Evolutionary conservation across 2,888 invertebrate species (phyloP), one percentile per base, ranked within the genome.

Genomic region (Syritta pipiens): DNA sequence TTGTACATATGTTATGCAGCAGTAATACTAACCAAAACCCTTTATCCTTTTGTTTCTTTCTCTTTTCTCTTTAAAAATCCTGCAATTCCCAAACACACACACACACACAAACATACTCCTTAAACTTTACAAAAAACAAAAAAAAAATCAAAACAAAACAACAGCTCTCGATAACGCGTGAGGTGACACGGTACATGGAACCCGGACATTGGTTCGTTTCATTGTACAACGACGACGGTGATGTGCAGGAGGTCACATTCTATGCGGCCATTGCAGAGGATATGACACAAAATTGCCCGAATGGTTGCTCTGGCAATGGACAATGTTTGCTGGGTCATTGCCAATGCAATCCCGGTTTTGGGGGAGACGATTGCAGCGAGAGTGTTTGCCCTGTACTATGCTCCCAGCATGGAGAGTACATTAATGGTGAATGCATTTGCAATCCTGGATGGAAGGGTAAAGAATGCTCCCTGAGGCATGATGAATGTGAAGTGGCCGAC

Each of bases 361-460:
- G 96, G 55, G 98, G 98, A 26, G 96, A 96, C 83, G 97, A 97
- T 88, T 99, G 99, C 89, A 96, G 96, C 87, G 96, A 97, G 89
- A 97, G 98, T 95, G 96, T 97, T 32, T 99, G 99, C 86, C 99
- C 99, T 51, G 96, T 98, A 2, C 90, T 99, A 57, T 99, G 99
- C 90, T 97, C 95, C 86, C 98, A 98, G 86, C 94, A 97, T 82
- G 99, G 99, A 28, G 96, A 97, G 87, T 99, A 98, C 89, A 95
- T 96, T 83, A 96, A 97, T 85, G 98, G 99, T 35, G 95, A 96
- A 88, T 99, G 99, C 87, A 95, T 96, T 85, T 99, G 99, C 89
- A 97, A 98, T 89, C 95, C 96, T 2, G 98, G 98, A 46, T 99
- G 98, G 98, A 99, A 98, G 89, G 99, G 99, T 83, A 95, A 95